Evolutionary conservation across 1,140 invertebrate species (phyloP).

Genomic region (Agrypnia vestita): DNA sequence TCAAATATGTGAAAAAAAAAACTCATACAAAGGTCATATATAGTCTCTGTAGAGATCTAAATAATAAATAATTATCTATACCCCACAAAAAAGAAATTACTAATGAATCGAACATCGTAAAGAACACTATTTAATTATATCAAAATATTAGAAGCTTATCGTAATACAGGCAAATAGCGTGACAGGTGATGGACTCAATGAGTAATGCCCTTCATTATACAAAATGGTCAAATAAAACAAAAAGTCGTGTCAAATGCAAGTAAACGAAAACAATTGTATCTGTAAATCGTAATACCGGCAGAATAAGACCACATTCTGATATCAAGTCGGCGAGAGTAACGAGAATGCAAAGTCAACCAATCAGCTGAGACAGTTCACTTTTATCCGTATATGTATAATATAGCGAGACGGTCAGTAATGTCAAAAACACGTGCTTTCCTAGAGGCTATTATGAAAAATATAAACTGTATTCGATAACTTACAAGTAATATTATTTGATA

Average conservation of each 20-base stretch:
- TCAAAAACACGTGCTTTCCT: slow-evolving; percentile 60
- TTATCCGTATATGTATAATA: slow-evolving; percentile 20
- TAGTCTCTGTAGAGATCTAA: no score
- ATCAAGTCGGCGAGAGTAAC: neutral
- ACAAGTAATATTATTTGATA: slow-evolving; percentile 23
- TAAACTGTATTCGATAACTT: slow-evolving; percentile 62
- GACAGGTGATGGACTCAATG: slow-evolving; percentile 19
- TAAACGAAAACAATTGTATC: neutral
- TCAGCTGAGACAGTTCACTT: slow-evolving; percentile 44
- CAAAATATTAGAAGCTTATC: neutral
- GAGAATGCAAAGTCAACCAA: slow-evolving; percentile 11
- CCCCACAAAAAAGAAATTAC: neutral
- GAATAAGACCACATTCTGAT: slow-evolving; percentile 5
- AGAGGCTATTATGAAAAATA: slow-evolving; percentile 65
- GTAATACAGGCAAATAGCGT: neutral
- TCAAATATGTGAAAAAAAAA: no score
- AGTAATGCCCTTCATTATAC: neutral
- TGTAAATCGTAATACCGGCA: slow-evolving; percentile 16
- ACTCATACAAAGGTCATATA: no score
- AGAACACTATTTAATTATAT: neutral
- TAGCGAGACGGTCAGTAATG: slow-evolving; percentile 39
- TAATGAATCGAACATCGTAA: neutral
- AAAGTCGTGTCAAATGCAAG: neutral
- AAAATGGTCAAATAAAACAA: neutral
- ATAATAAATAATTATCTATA: no score